These are phyloP conservation scores for Stomatorhinus walkeri DNA, from an alignment of 2,797 vertebrate genomes.

Conservation along the genomic window DNA sequence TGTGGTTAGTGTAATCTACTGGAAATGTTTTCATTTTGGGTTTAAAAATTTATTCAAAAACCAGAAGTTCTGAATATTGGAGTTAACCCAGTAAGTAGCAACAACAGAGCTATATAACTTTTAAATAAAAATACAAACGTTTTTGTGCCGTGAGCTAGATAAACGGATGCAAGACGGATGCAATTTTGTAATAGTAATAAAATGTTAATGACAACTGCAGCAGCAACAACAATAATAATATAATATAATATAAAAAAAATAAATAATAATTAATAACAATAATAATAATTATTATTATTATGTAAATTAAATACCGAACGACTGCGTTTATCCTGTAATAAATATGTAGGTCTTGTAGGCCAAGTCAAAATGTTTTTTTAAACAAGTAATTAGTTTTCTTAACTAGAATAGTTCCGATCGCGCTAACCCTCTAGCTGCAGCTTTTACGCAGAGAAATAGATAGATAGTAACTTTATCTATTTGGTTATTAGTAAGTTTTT, in stretches of 20 bases:
- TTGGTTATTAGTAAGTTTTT: background rate
- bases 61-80: background rate
- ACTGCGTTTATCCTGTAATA: background rate
- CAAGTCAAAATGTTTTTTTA: background rate
- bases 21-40: background rate
- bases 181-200: background rate
- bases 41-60: background rate
- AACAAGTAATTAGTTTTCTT: background rate
- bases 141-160: background rate
- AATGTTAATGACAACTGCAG: background rate
- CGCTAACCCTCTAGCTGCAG: background rate
- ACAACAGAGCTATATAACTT: background rate
- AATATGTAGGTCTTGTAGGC: background rate
- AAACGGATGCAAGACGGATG: background rate
- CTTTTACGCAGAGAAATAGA: background rate
- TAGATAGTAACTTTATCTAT: background rate
- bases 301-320: background rate
- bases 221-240: background rate
- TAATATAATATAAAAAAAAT: background rate
- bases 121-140: background rate
- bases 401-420: background rate
- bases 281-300: background rate
- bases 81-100: background rate
- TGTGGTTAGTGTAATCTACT: background rate
- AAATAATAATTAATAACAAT: background rate